Conservation (phyloP, 2,888 invertebrate species). For the Meandrusa payeni region DNA sequence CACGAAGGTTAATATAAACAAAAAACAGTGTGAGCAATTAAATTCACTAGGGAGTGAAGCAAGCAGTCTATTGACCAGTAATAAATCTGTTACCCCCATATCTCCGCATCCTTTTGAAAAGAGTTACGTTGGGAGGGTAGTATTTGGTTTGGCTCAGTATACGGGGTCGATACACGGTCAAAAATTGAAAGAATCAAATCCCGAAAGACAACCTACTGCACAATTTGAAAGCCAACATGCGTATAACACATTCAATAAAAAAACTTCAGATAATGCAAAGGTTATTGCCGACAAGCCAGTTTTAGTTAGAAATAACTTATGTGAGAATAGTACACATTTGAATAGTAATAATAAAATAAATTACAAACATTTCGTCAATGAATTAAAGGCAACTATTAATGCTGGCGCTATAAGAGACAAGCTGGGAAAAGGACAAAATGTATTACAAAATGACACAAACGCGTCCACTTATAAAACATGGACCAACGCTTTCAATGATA, state of each 20-base stretch:
- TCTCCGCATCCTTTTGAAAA: not conserved
- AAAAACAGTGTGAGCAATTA: slow-evolving; percentile 37
- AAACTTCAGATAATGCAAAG: not conserved
- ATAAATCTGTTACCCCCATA: not conserved
- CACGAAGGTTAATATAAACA: slow-evolving; percentile 46
- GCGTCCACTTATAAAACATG: no score
- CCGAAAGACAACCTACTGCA: not conserved
- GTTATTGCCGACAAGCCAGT: slow-evolving; percentile 1
- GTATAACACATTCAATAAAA: slow-evolving; percentile 2
- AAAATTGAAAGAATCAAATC: slow-evolving; percentile 1
- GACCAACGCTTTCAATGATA: not conserved
- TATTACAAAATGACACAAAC: not conserved
- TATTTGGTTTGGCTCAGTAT: slow-evolving; percentile 18
- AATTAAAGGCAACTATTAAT: slow-evolving; percentile 49
- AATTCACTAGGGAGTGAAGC: slow-evolving; percentile 1
- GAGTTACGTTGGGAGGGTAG: slow-evolving; percentile 11
- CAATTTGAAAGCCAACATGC: slow-evolving; percentile 2
- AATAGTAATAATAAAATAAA: slow-evolving; percentile 20
- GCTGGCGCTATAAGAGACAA: slow-evolving; percentile 40
- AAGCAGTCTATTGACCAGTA: not conserved
- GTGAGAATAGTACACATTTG: not conserved
- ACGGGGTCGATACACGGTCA: slow-evolving; percentile 6
- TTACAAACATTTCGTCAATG: slow-evolving; percentile 47
- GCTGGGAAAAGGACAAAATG: slow-evolving; percentile 11
- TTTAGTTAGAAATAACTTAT: slow-evolving; percentile 8